Evolutionary conservation across 2,113 vertebrate genomes (phyloP), one percentile per base, ranked within the genome.

Genomic region (Lepidiolamprologus cunningtoni): DNA sequence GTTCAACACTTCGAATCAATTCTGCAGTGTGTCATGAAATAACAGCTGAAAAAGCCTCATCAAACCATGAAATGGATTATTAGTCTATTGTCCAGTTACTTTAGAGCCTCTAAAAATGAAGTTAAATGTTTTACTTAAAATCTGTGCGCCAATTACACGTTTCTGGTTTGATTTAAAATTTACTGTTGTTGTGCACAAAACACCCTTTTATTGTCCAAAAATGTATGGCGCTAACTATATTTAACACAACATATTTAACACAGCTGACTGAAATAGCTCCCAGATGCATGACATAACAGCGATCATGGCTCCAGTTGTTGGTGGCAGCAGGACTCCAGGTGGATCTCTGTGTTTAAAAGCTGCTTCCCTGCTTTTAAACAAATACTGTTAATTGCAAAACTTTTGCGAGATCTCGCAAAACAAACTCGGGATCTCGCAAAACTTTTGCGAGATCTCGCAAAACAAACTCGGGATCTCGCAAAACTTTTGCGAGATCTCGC

Each of bases 1-100:
- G 55, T 58, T 58, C 55, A 58, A 28, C 13, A 5, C 55, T 58
- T 58, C 0, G 8, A 58, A 61, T 17, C 57, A 31, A 31, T 61
- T 61, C 5, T 31, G 28, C 1, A 61, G 14, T 0, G 0, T 61
- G 14, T 31, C 8, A 58, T 31, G 57, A 58, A 58, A 31, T 58
- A 33, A 31, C 57, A 61, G 57, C 57, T 61, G 57, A 31, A 61
- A 31, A 31, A 61, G 2, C 3, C 26, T 31, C 3, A 61, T 31
- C 8, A 61, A 61, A 10, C 57, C 57, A 33, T 61, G 26, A 61
- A 61, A 31, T 31, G 26, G 57, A 61, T 61, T 10, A 17, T 61
- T 31, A 58, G 26, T 2, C 14, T 58, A 31, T 10, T 61, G 57
- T 61, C 26, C 3, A 61, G 8, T 61, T 61, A 61, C 57, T 31